Conservation (phyloP, 1,140 invertebrate genomes). For the Lasaia peninsularis region DNA sequence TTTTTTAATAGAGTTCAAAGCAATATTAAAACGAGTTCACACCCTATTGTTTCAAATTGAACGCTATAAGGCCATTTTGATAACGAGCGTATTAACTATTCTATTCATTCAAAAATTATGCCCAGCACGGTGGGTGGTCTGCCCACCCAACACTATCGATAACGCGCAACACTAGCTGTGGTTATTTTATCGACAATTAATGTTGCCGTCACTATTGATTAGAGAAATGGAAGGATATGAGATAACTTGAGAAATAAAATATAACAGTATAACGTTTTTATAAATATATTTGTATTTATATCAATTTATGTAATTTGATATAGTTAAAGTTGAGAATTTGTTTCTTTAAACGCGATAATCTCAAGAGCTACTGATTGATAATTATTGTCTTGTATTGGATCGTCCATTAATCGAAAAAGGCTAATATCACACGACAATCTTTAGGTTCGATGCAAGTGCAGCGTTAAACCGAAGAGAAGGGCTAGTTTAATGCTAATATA, state of each 20-base stretch:
- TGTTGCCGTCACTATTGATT: conserved; percentile 50
- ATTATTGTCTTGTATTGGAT: no score
- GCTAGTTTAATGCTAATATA: no score
- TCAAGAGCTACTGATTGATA: no score
- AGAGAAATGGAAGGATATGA: conserved; percentile 31
- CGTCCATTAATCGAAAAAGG: no score
- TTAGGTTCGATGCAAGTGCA: no score
- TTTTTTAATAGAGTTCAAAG: not conserved
- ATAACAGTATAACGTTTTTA: no score
- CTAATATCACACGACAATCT: no score
- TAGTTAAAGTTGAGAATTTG: no score
- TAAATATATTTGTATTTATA: no score
- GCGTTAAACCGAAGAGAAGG: no score
- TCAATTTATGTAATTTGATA: no score
- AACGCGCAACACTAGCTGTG: conserved; percentile 47
- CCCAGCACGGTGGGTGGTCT: conserved; percentile 39
- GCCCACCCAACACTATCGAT: conserved; percentile 56
- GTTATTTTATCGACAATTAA: conserved; percentile 63
- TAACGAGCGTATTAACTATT: conserved; percentile 35
- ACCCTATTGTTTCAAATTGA: conserved; percentile 27
- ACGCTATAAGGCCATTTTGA: conserved; percentile 41
- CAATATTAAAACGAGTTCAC: conserved; percentile 3
- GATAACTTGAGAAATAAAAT: not conserved
- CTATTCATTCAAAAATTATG: conserved; percentile 23
- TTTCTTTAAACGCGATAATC: no score